phyloP scores from a whole-genome alignment of 2,113 vertebrate species.

The Alouatta palliata region DNA sequence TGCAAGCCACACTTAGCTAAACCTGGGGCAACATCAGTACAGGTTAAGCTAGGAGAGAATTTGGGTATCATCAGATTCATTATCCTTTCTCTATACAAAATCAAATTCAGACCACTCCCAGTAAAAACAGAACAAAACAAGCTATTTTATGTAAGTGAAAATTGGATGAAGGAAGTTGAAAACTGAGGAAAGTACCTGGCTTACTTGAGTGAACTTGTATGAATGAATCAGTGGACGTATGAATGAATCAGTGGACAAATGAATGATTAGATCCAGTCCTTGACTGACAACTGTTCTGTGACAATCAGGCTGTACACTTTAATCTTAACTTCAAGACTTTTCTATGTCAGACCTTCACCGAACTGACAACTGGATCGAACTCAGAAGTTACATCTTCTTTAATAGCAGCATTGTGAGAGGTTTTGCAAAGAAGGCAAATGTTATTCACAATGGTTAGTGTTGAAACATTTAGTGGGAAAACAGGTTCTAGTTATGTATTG shows the following conservation, averaged over 20 bases:
- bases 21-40: background rate
- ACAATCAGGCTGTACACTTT: background rate
- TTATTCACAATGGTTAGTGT: background rate
- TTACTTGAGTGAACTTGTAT: background rate
- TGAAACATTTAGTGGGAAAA: conserved; percentile 41
- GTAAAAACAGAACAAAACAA: background rate
- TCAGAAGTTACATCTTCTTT: background rate
- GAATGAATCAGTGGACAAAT: background rate
- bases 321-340: background rate
- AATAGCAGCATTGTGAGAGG: background rate
- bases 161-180: background rate
- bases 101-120: background rate
- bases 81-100: background rate
- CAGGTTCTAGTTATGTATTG: conserved; percentile 30
- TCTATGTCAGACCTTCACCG: background rate
- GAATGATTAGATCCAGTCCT: background rate
- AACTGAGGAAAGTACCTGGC: background rate
- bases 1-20: background rate
- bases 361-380: background rate
- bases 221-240: background rate
- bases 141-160: background rate
- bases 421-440: background rate
- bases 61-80: background rate
- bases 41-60: background rate
- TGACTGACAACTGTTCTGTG: background rate